phyloP scores from a whole-genome alignment of 2,113 vertebrate genomes.

The Notothenia rossii region DNA sequence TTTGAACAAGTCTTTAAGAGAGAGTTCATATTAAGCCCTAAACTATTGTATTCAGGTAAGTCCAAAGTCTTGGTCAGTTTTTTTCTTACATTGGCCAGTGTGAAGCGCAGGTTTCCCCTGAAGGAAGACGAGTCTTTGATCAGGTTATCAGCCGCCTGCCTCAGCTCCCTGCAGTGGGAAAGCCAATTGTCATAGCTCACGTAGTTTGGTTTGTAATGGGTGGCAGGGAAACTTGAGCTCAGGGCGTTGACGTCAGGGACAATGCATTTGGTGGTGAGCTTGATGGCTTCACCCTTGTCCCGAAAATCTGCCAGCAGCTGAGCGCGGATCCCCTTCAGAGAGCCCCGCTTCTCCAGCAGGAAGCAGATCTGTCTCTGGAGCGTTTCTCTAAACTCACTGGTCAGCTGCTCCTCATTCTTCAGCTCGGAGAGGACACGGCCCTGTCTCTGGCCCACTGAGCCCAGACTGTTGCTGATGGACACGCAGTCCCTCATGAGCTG shows the following conservation, averaged over 20 bases:
- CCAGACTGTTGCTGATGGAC: neutral
- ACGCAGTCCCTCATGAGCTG: constrained; percentile 23
- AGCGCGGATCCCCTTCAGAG: constrained; percentile 22
- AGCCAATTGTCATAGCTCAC: constrained; percentile 42
- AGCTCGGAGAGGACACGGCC: neutral
- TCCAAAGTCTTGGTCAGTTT: neutral
- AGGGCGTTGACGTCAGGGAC: neutral
- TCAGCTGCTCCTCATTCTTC: constrained; percentile 28
- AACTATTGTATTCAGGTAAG: neutral
- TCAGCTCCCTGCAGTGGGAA: constrained; percentile 27
- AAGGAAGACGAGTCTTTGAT: constrained; percentile 26
- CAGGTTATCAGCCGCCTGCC: neutral
- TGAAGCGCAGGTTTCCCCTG: constrained; percentile 28
- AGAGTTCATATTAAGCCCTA: neutral
- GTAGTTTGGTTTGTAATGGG: constrained; percentile 13
- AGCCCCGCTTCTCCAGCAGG: constrained; percentile 33
- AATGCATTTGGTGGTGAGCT: constrained; percentile 44
- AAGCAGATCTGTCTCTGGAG: constrained; percentile 30
- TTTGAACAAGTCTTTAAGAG: too few species aligned
- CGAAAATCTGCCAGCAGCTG: constrained; percentile 29
- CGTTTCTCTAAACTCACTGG: constrained; percentile 1
- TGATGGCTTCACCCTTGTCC: constrained; percentile 37
- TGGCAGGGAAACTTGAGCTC: neutral
- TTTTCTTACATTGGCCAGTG: constrained; percentile 31
- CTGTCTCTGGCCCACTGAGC: neutral